Conservation (phyloP, 2,888 invertebrate genomes). For the Acronicta aceris region DNA sequence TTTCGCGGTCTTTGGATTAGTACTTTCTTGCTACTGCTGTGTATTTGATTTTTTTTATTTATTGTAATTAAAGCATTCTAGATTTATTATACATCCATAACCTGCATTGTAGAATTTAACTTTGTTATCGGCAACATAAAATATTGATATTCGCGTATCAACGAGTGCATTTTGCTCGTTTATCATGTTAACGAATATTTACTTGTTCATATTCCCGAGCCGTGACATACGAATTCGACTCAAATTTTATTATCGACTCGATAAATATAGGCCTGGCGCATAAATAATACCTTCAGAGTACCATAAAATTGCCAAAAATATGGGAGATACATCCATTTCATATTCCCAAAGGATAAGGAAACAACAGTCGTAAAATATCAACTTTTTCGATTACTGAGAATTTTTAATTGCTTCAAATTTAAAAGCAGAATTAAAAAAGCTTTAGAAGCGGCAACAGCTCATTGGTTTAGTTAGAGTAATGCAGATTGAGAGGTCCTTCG, state of each 20-base stretch:
- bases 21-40: no score
- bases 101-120: conserved; percentile 33
- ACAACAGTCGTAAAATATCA: conserved; percentile 21
- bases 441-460: no score
- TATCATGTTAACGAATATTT: conserved; percentile 49
- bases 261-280: conserved; percentile 45
- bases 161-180: conserved; percentile 35
- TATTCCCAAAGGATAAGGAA: conserved; percentile 34
- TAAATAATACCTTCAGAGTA: conserved; percentile 26
- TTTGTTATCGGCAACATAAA: conserved; percentile 45
- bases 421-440: no score
- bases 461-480: no score
- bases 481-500: no score
- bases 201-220: conserved; percentile 38
- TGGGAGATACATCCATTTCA: conserved; percentile 35
- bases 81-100: neutral
- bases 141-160: conserved; percentile 31
- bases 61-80: neutral
- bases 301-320: conserved; percentile 38
- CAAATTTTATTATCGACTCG: conserved; percentile 50
- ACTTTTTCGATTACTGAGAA: conserved; percentile 35
- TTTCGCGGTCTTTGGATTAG: no score
- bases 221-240: conserved; percentile 23
- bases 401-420: conserved; percentile 36
- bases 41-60: no score